phyloP scores from a whole-genome alignment of 2,888 invertebrate genomes.

The Thyatira batis region DNA sequence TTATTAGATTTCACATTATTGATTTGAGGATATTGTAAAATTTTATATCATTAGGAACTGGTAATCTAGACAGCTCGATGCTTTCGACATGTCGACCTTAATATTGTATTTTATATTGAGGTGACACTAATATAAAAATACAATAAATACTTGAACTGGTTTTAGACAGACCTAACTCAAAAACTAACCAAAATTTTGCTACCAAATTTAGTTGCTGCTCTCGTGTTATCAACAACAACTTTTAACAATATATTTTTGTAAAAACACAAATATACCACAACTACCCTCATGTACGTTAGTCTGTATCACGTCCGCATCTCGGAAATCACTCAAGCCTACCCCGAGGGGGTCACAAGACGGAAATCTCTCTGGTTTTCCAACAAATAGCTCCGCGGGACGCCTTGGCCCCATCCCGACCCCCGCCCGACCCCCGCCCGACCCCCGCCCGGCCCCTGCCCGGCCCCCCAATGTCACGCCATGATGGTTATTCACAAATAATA shows the following conservation, averaged over 20 bases:
- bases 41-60: neutral
- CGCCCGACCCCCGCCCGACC: constrained; percentile 23
- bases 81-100: neutral
- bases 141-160: no score
- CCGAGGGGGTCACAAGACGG: constrained; percentile 34
- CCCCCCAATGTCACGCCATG: constrained; percentile 39
- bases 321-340: constrained; percentile 32
- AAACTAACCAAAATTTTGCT: neutral
- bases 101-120: neutral
- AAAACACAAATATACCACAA: neutral
- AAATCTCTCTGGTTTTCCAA: constrained; percentile 58
- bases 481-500: constrained; percentile 25
- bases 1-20: constrained; percentile 1
- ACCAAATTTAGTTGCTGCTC: no score
- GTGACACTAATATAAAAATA: neutral
- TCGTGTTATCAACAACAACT: no score
- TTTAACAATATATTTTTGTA: neutral
- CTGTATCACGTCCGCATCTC: constrained; percentile 20
- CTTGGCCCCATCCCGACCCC: constrained; percentile 19
- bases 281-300: neutral
- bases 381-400: constrained; percentile 64
- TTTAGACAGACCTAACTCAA: no score
- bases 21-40: constrained; percentile 2
- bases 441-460: constrained; percentile 22
- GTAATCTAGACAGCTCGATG: neutral